A percentile compares a stretch with the other conserved stretches of the same genome.
Conservation (phyloP, 2,113 vertebrate genomes). For the human (Homo sapiens) region GRCh38 chr13:104008001-104008500, state of each 20-base stretch:
- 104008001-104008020: not conserved
- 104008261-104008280: constrained; percentile 66
- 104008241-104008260: constrained; percentile 81
- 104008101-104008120: constrained; percentile 1
- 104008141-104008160: constrained; percentile 38
- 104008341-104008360: constrained; percentile 70
- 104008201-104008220: constrained; percentile 47
- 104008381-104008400: not conserved
- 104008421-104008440: not conserved
- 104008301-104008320: constrained; percentile 38
- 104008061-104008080: not conserved
- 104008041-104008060: not conserved
- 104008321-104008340: constrained; percentile 61
- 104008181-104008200: constrained; percentile 26
- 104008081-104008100: constrained; percentile 25
- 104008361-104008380: constrained; percentile 49
- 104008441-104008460: not conserved
- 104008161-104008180: constrained; percentile 48
- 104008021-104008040: constrained; percentile 26
- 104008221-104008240: constrained; percentile 75
- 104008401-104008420: not conserved
- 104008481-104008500: not conserved
- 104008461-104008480: not conserved
- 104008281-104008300: constrained; percentile 72
- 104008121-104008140: constrained; percentile 59